Evolutionary conservation across 2,888 invertebrate species (phyloP), one percentile per base, ranked within the genome.

Genomic region (Xestia ashworthii): DNA sequence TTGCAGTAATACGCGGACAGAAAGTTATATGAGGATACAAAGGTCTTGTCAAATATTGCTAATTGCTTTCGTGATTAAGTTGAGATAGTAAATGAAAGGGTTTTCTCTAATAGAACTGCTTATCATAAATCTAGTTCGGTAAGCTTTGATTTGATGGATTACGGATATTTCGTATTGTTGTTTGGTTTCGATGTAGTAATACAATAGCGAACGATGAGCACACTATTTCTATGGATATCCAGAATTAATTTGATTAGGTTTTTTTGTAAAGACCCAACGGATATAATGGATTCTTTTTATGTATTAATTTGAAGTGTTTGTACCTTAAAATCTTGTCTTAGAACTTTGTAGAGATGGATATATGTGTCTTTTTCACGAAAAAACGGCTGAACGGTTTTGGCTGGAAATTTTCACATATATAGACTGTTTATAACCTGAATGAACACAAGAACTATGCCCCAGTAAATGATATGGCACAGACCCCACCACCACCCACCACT

Each of bases 51-150:
- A 84, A 82, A 79, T 84, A 76, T 65, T 48, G n/a, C 48, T 71
- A 76, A 81, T 88, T 76, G 71, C 83, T 80, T 70, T 78, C 25
- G 12, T 72, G 67, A 84, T 81, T 81, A 69, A 60, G 77, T 81
- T 76, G 25, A 64, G 25, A 55, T 66, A 60, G 48, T 38, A 76
- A 70, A 82, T 84, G 53, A 78, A 80, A 78, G 58, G 73, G 41
- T 73, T 74, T 72, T 60, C 19, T 48, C 32, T 11, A 78, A 32
- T 46, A 32, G 19, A 66, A 69, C 14, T 41, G 44, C 16, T 62
- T 75, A 62, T 65, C 65, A 65, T 65, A 3, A 71, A 74, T 6
- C 9, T 19, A 68, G 62, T 74, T 74, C 9, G 16, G 46, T 76
- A 64, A 55, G 68, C 66, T 74, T 46, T 77, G 64, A 75, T 81